Evolutionary conservation across 2,797 vertebrate species (phyloP).

Genomic region (Dromococcyx pavoninus): DNA sequence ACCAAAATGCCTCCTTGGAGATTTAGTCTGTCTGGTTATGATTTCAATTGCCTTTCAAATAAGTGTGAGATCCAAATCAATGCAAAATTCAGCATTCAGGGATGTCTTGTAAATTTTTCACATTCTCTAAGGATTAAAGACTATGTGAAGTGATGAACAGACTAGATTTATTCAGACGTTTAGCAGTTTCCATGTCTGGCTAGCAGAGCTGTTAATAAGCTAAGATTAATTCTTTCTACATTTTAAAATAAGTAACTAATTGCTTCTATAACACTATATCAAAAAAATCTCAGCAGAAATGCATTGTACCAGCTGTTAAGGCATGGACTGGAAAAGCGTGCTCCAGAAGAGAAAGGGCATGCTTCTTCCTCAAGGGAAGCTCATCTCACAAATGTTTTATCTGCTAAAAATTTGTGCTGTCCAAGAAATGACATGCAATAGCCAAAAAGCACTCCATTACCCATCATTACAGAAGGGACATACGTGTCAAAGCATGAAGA

Average conservation of each 20-base stretch:
- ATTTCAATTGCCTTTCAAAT: conserved; percentile 46
- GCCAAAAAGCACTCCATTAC: neutral
- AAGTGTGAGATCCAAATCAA: conserved; percentile 23
- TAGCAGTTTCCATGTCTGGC: neutral
- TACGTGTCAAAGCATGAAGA: neutral
- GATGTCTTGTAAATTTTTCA: conserved; percentile 2
- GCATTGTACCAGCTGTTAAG: neutral
- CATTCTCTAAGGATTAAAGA: neutral
- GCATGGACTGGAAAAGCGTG: rapidly evolving
- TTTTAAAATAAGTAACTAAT: neutral
- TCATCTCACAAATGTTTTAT: neutral
- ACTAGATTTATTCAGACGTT: neutral
- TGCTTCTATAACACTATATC: neutral
- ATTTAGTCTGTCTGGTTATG: conserved; percentile 20
- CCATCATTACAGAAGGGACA: neutral
- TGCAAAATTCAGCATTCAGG: neutral
- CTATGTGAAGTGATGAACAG: neutral
- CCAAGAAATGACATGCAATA: neutral
- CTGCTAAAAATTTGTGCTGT: neutral
- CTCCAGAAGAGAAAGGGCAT: neutral
- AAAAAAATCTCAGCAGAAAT: neutral
- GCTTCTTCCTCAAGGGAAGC: neutral
- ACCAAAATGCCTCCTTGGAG: neutral
- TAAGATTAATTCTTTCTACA: neutral
- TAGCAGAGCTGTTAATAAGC: neutral